These are phyloP conservation scores for Alsophila aescularia DNA, from an alignment of 2,888 invertebrate genomes.

Conservation along the genomic window DNA sequence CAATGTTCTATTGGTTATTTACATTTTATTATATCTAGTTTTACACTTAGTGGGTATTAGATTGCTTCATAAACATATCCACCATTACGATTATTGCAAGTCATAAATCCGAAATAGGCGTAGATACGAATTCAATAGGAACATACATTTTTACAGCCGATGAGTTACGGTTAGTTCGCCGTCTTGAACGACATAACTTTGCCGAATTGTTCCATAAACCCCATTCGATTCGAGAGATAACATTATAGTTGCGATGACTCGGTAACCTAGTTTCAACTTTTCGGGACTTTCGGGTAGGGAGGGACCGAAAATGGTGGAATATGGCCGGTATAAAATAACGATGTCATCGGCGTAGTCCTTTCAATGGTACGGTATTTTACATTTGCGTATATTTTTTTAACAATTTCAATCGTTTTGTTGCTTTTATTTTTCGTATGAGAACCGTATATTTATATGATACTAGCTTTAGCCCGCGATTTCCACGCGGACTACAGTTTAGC, in stretches of 20 bases:
- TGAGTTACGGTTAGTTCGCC: constrained; percentile 44
- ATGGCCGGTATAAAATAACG: no score
- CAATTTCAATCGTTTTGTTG: no score
- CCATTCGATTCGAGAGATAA: constrained; percentile 45
- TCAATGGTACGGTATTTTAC: no score
- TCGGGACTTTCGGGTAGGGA: constrained; percentile 14
- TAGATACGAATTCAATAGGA: constrained; percentile 40
- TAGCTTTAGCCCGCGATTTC: no score
- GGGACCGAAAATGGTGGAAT: background rate
- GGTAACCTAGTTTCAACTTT: constrained; percentile 52
- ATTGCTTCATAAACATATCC: constrained; percentile 12
- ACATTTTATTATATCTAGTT: background rate
- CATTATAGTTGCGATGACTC: constrained; percentile 40
- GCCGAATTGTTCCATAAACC: constrained; percentile 51
- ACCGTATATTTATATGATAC: no score
- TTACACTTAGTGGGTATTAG: background rate
- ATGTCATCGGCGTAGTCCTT: no score
- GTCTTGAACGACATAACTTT: constrained; percentile 44
- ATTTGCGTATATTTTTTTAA: no score
- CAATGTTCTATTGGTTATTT: background rate
- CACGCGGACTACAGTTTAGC: no score
- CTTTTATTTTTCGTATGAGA: no score
- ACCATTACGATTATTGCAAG: constrained; percentile 27
- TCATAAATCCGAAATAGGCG: constrained; percentile 45
- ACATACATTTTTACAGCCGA: constrained; percentile 45